A percentile compares a stretch with the other conserved stretches of the same genome.
Evolutionary conservation across 2,113 vertebrate species (phyloP).

Genomic region (Pseudorasbora parva): DNA sequence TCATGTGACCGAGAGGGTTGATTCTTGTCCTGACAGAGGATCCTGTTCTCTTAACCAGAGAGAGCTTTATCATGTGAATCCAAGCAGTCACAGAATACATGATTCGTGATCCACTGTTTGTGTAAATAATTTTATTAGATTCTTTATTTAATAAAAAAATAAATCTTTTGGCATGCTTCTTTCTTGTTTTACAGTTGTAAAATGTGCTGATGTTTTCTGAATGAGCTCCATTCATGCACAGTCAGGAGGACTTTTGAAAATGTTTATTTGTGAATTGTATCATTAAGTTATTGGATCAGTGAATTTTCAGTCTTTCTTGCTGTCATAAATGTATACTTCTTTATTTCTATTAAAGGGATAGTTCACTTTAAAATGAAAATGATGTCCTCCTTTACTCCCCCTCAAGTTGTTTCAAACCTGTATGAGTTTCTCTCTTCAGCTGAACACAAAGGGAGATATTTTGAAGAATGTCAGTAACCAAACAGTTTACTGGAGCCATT

Average conservation of each 20-base stretch:
- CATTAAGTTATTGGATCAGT: not conserved
- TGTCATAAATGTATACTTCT: not conserved
- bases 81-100: conserved; percentile 1
- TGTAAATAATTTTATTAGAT: conserved; percentile 62
- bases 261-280: not conserved
- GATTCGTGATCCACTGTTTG: conserved; percentile 44
- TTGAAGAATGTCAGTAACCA: no score
- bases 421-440: no score
- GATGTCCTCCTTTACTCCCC: no score
- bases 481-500: no score
- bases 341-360: no score
- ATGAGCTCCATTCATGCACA: no score
- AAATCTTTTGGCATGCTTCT: not conserved
- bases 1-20: not conserved
- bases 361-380: no score
- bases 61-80: not conserved
- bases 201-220: no score
- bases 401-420: no score
- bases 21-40: not conserved
- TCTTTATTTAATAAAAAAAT: conserved; percentile 64
- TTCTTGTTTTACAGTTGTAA: no score
- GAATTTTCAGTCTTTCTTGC: not conserved
- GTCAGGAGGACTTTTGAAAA: not conserved
- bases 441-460: no score
- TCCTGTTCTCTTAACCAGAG: not conserved